Percentiles rank a stretch among this genome's conserved stretches.
Conservation (phyloP, 2,113 vertebrate genomes). For the Corvus cornix region DNA sequence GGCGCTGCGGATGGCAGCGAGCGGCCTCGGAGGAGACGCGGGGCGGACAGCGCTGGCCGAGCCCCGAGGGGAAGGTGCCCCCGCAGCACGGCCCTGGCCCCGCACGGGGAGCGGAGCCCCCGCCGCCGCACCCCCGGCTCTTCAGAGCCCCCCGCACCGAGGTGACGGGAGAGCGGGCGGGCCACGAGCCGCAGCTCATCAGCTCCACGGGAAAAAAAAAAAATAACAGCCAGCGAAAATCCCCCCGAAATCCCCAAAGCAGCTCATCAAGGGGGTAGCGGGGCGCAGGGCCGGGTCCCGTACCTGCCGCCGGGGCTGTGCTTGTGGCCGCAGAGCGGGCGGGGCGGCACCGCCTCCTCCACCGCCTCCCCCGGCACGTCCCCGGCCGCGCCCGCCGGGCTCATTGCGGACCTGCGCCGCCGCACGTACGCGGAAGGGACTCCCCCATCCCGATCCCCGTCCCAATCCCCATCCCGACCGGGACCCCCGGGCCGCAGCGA, state of each 20-base stretch:
- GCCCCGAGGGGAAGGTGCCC: neutral
- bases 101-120: neutral
- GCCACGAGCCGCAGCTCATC: neutral
- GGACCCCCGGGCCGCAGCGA: neutral
- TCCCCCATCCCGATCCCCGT: too few relatives aligned
- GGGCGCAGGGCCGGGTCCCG: neutral
- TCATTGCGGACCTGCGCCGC: slow-evolving; percentile 53
- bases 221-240: too few relatives aligned
- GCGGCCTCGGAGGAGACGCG: neutral
- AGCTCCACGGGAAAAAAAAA: neutral
- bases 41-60: neutral
- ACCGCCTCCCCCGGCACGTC: neutral
- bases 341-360: neutral
- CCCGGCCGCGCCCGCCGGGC: neutral
- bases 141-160: neutral
- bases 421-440: neutral
- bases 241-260: accelerated
- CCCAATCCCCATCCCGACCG: accelerated
- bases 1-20: neutral
- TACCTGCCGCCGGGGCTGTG: neutral
- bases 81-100: neutral
- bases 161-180: neutral
- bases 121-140: neutral
- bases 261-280: too few relatives aligned
- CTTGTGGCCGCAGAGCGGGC: neutral